Evolutionary conservation across 2,113 vertebrate species (phyloP).

Genomic region (Indicator maculatus): DNA sequence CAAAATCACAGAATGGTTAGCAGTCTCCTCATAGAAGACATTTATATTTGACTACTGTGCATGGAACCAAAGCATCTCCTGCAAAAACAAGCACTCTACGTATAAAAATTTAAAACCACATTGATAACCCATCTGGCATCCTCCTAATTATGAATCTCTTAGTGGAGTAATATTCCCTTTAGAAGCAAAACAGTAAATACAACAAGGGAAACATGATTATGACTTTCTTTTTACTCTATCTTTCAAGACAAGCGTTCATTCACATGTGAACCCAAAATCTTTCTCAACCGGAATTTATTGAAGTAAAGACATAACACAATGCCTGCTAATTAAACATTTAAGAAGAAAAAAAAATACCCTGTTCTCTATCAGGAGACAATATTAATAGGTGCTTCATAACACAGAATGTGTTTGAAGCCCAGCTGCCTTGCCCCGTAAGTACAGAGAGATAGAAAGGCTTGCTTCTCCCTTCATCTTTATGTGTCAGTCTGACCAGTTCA

Average conservation of each 20-base stretch:
- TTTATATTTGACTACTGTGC: slow-evolving; percentile 68
- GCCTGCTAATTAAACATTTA: slow-evolving; percentile 33
- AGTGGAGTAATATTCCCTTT: slow-evolving; percentile 73
- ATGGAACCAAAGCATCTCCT: slow-evolving; percentile 44
- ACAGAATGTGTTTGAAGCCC: slow-evolving; percentile 14
- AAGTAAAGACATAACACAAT: slow-evolving; percentile 41
- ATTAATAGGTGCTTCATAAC: slow-evolving; percentile 53
- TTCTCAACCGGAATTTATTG: slow-evolving; percentile 49
- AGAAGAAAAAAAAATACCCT: slow-evolving; percentile 1
- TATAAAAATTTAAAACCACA: slow-evolving; percentile 81
- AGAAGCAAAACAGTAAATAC: slow-evolving; percentile 72
- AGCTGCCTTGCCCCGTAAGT: slow-evolving; percentile 33
- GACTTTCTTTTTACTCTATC: slow-evolving; percentile 75
- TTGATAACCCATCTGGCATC: slow-evolving; percentile 80
- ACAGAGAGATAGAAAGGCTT: slow-evolving; percentile 4
- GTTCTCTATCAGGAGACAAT: slow-evolving; percentile 20
- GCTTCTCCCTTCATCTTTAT: background rate
- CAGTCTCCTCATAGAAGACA: slow-evolving; percentile 27
- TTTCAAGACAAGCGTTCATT: slow-evolving; percentile 67
- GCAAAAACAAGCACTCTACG: slow-evolving; percentile 60
- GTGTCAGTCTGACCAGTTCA: background rate
- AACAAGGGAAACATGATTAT: slow-evolving; percentile 74
- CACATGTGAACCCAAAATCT: slow-evolving; percentile 42
- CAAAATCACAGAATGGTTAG: slow-evolving; percentile 40
- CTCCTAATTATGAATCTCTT: slow-evolving; percentile 77